These are phyloP conservation scores for Apostichopus californicus DNA, from an alignment of 35 echinoderm and acorn worm genomes.

Conservation along the genomic window DNA sequence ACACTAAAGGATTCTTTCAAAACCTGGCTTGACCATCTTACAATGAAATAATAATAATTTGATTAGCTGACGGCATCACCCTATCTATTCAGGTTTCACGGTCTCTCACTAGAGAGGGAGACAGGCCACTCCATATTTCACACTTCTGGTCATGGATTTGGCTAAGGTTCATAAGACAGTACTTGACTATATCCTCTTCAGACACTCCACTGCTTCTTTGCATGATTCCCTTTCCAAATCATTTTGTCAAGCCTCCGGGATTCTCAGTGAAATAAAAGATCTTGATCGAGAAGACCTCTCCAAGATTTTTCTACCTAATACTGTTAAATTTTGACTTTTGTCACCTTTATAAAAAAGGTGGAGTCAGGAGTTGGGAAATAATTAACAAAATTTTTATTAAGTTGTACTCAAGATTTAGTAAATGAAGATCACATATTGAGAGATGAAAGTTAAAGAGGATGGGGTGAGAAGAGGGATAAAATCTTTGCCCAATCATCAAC, in stretches of 20 bases:
- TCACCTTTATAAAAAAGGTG: no score
- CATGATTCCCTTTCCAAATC: neutral
- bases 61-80: neutral
- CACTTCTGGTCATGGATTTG: neutral
- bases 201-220: neutral
- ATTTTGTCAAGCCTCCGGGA: neutral
- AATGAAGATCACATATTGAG: no score
- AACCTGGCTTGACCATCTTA: neutral
- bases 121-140: constrained; percentile 6
- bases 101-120: neutral
- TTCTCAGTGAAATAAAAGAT: neutral
- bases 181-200: neutral
- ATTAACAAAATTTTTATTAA: no score
- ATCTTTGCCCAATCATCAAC: no score
- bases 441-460: no score
- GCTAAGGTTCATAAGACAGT: neutral
- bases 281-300: no score
- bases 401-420: no score
- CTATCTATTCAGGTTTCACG: neutral
- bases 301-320: no score
- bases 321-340: no score
- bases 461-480: no score
- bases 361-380: no score
- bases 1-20: neutral
- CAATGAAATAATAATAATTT: no score